Evolutionary conservation across 2,113 vertebrate species (phyloP).

Genomic region (Anhinga anhinga): DNA sequence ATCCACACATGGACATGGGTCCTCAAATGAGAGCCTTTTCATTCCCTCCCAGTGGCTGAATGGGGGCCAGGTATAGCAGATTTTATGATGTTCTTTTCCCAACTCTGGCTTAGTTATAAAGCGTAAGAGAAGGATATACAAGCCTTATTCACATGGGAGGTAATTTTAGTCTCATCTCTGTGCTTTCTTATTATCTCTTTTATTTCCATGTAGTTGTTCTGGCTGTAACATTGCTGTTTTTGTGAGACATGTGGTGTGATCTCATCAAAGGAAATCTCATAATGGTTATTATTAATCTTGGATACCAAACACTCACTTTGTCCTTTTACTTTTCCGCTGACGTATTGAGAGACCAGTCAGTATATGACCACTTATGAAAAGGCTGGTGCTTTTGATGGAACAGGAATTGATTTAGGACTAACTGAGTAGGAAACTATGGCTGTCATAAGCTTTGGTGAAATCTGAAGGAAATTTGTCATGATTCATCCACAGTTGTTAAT

Average conservation of each 20-base stretch:
- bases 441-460: background rate
- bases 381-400: background rate
- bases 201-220: background rate
- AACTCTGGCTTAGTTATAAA: background rate
- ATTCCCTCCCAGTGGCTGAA: background rate
- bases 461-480: constrained; percentile 31
- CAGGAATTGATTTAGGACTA: background rate
- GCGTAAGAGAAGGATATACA: background rate
- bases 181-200: background rate
- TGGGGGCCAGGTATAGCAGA: background rate
- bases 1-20: fast-evolving
- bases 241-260: background rate
- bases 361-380: background rate
- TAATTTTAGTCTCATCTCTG: background rate
- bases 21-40: background rate
- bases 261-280: background rate
- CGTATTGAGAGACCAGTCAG: background rate
- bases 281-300: background rate
- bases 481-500: constrained; percentile 32
- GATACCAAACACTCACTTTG: background rate
- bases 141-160: background rate
- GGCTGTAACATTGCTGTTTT: background rate
- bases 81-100: background rate
- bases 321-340: background rate
- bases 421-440: background rate